phyloP scores from a whole-genome alignment of 2,888 invertebrate genomes.

The Cephus spinipes region DNA sequence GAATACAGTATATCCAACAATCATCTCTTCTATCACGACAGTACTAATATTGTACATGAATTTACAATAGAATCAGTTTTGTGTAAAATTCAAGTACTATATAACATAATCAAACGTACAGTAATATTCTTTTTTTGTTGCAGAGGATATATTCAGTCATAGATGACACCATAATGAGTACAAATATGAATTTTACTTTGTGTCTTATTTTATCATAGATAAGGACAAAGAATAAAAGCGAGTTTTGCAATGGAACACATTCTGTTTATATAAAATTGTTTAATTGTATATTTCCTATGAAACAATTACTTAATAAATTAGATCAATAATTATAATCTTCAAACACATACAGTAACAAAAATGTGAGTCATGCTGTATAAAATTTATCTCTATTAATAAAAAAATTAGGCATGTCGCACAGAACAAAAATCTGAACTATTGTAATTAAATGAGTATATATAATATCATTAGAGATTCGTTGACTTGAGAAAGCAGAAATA shows the following conservation, averaged over 20 bases:
- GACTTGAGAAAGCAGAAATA: background rate
- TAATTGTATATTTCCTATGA: background rate
- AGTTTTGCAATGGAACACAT: background rate
- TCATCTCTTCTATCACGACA: background rate
- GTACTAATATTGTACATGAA: background rate
- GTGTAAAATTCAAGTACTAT: background rate
- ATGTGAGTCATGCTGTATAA: background rate
- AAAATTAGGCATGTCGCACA: background rate
- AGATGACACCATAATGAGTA: slow-evolving; percentile 24
- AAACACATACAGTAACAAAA: background rate
- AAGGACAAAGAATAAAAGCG: background rate
- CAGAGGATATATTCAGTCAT: slow-evolving; percentile 64
- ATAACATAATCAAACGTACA: slow-evolving; percentile 4
- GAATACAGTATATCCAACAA: background rate
- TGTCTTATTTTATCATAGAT: background rate
- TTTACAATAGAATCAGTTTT: background rate
- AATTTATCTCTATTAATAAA: background rate
- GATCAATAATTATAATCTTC: background rate
- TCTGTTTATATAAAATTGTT: background rate
- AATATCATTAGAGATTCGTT: background rate
- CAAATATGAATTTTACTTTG: background rate
- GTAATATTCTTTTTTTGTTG: slow-evolving; percentile 36
- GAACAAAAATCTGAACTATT: background rate
- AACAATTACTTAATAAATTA: background rate
- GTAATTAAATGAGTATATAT: background rate